Conservation (phyloP, 2,113 vertebrate genomes). For the Redunca redunca region DNA sequence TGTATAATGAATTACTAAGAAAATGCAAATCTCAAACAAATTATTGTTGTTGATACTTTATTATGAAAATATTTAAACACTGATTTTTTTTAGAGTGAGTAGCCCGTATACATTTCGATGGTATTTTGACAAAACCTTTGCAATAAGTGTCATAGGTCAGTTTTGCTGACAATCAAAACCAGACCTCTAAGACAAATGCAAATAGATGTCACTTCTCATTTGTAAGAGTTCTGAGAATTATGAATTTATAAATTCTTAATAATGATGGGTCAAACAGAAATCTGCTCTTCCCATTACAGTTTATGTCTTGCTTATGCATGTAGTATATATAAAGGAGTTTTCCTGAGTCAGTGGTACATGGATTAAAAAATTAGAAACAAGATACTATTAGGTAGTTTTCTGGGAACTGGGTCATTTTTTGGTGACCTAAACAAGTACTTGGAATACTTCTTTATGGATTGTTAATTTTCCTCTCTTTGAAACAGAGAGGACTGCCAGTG, state of each 20-base stretch:
- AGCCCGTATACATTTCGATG: constrained; percentile 30
- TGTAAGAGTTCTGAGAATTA: constrained; percentile 54
- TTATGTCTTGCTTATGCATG: not conserved
- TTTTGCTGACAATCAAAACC: constrained; percentile 36
- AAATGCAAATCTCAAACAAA: constrained; percentile 13
- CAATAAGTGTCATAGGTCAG: constrained; percentile 15
- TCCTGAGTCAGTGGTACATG: not conserved
- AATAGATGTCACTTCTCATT: constrained; percentile 57
- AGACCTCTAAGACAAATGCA: constrained; percentile 52
- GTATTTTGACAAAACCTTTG: constrained; percentile 26
- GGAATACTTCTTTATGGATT: not conserved
- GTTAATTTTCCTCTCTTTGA: constrained; percentile 30
- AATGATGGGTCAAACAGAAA: not conserved
- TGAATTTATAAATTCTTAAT: constrained; percentile 55
- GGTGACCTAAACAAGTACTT: not conserved
- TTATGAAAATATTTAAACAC: constrained; percentile 63
- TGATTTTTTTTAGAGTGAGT: constrained; percentile 28
- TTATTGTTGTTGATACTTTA: constrained; percentile 49
- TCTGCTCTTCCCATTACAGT: not conserved
- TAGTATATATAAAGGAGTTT: not conserved
- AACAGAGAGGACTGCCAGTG: not conserved
- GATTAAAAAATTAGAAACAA: not conserved
- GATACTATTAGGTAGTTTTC: not conserved
- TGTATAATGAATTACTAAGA: constrained; percentile 59
- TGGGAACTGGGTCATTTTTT: not conserved